Percentiles rank a stretch among this genome's conserved stretches.
Evolutionary conservation across 1,140 invertebrate genomes (phyloP).

Genomic region (Paraescarpia echinospica): DNA sequence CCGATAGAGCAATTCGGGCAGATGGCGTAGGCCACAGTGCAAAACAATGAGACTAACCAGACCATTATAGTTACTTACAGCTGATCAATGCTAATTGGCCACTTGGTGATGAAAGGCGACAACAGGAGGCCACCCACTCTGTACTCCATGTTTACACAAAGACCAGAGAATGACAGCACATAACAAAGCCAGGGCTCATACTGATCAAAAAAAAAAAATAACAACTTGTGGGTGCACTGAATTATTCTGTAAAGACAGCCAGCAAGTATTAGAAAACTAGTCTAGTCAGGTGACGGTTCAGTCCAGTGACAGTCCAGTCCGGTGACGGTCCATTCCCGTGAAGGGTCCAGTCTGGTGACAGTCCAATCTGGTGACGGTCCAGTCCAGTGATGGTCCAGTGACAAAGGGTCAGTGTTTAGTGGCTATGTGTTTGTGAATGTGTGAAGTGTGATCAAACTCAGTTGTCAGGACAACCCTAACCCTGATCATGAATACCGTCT

Average conservation of each 20-base stretch:
- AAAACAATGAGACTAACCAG: background rate
- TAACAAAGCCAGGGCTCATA: background rate
- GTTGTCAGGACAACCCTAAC: background rate
- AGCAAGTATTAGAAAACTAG: background rate
- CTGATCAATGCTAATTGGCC: constrained; percentile 4
- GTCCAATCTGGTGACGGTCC: too few relatives aligned
- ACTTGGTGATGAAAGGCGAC: background rate
- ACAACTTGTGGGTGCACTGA: background rate
- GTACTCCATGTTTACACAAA: background rate
- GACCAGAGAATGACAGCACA: background rate
- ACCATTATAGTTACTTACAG: background rate
- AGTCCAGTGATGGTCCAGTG: too few relatives aligned
- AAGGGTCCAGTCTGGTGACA: too few relatives aligned
- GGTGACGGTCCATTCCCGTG: too few relatives aligned
- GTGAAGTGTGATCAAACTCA: background rate
- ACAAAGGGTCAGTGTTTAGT: too few relatives aligned
- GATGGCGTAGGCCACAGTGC: background rate
- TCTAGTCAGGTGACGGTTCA: too few relatives aligned
- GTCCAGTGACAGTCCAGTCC: too few relatives aligned
- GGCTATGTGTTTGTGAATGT: too few relatives aligned
- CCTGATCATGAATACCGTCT: too few relatives aligned
- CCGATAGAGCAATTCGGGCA: background rate
- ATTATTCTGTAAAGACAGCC: too few relatives aligned
- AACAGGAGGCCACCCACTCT: background rate
- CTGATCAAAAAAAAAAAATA: background rate